Conservation (phyloP, 2,888 invertebrate genomes). For the Rhingia campestris region DNA sequence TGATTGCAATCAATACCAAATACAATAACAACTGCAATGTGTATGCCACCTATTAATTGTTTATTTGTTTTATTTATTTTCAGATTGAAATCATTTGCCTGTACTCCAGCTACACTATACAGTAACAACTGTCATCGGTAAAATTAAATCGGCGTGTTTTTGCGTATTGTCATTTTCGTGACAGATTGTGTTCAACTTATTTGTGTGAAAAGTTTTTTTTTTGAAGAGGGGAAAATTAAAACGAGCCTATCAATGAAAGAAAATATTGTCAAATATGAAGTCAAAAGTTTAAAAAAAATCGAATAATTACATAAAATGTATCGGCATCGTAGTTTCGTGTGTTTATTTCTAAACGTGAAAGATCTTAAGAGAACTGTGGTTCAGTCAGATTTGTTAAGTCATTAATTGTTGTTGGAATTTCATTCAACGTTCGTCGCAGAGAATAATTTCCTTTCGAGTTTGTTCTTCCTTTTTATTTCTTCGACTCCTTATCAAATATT, state of each 20-base stretch:
- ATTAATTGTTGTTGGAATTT: conserved; percentile 50
- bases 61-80: conserved; percentile 48
- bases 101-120: conserved; percentile 17
- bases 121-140: conserved; percentile 32
- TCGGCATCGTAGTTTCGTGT: conserved; percentile 76
- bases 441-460: conserved; percentile 18
- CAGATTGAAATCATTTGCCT: conserved; percentile 47
- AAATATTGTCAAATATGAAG: conserved; percentile 26
- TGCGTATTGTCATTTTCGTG: conserved; percentile 24
- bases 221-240: conserved; percentile 4
- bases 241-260: conserved; percentile 4
- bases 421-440: neutral
- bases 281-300: conserved; percentile 2
- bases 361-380: conserved; percentile 76
- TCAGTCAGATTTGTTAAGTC: conserved; percentile 47
- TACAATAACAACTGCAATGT: neutral
- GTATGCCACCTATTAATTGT: conserved; percentile 27
- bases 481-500: conserved; percentile 1
- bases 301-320: conserved; percentile 75
- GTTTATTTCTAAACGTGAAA: conserved; percentile 77
- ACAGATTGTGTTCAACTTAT: conserved; percentile 40
- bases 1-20: conserved; percentile 29
- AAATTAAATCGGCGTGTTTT: conserved; percentile 38
- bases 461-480: conserved; percentile 52
- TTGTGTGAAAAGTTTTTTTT: conserved; percentile 9